Evolutionary conservation across 2,113 vertebrate genomes (phyloP).

Genomic region (Osmerus mordax): DNA sequence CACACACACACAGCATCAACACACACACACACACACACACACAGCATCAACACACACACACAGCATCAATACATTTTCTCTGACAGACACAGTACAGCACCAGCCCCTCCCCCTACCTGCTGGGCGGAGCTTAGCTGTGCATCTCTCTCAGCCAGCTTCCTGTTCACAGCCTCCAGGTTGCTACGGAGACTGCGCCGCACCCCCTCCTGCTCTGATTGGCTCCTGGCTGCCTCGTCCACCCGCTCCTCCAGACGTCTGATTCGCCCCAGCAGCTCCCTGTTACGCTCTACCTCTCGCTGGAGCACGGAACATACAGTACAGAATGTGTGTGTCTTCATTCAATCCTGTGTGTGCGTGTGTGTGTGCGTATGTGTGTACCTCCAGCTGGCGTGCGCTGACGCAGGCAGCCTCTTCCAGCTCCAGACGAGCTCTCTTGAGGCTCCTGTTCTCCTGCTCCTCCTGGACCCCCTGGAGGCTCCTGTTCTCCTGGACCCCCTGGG

Average conservation of each 20-base stretch:
- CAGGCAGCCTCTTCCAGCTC: constrained; percentile 87
- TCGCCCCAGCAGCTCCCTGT: constrained; percentile 81
- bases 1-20: not conserved
- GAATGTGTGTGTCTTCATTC: not conserved
- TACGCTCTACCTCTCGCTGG: constrained; percentile 76
- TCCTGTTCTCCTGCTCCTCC: constrained; percentile 92
- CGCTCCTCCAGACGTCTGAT: constrained; percentile 84
- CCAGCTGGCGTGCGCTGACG: constrained; percentile 80
- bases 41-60: not conserved
- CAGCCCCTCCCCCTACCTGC: constrained; percentile 70
- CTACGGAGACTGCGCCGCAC: constrained; percentile 71
- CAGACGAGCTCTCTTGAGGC: constrained; percentile 91
- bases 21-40: not conserved
- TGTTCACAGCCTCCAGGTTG: constrained; percentile 75
- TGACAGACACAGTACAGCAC: not conserved
- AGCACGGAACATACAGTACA: not conserved
- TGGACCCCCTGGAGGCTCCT: constrained; percentile 62
- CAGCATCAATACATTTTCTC: not conserved
- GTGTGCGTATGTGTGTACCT: constrained; percentile 68
- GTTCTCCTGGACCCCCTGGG: constrained; percentile 85
- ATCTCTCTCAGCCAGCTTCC: constrained; percentile 83
- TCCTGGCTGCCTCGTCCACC: constrained; percentile 70
- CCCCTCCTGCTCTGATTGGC: constrained; percentile 78
- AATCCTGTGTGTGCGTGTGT: not conserved
- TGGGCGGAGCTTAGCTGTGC: constrained; percentile 70